Percentiles rank a stretch among this genome's conserved stretches.
Conservation (phyloP, 2,113 vertebrate genomes). For the Lophochroa leadbeateri region DNA sequence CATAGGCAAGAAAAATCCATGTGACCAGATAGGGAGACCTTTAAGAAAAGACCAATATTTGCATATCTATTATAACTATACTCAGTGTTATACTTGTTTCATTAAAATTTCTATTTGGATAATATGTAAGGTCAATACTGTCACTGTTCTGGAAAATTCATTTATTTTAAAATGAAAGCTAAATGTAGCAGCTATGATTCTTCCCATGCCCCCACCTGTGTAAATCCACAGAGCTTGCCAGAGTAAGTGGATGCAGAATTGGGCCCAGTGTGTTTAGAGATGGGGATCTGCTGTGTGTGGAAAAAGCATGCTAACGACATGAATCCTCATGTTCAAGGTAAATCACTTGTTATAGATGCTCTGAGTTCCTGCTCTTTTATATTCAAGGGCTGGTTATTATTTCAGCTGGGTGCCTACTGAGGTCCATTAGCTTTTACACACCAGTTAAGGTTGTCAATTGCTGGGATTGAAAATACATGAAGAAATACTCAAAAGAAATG, state of each 20-base stretch:
- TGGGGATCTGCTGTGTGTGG: neutral
- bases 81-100: slow-evolving; percentile 81
- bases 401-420: slow-evolving; percentile 36
- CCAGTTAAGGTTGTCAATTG: neutral
- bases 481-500: neutral
- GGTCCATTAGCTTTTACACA: slow-evolving; percentile 49
- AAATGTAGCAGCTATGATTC: slow-evolving; percentile 66
- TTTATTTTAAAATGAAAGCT: slow-evolving; percentile 81
- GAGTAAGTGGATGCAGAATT: neutral
- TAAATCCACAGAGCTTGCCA: neutral
- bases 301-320: slow-evolving; percentile 50
- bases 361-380: neutral
- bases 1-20: slow-evolving; percentile 66
- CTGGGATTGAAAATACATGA: neutral
- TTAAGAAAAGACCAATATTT: slow-evolving; percentile 88
- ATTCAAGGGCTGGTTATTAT: neutral
- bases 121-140: slow-evolving; percentile 85
- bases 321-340: neutral
- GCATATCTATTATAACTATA: slow-evolving; percentile 83
- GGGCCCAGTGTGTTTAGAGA: neutral
- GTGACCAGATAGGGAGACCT: slow-evolving; percentile 79
- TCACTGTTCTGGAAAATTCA: slow-evolving; percentile 83
- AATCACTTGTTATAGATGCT: slow-evolving; percentile 16
- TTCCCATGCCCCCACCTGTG: slow-evolving; percentile 58
- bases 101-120: slow-evolving; percentile 85